phyloP scores from a whole-genome alignment of 2,113 vertebrate genomes.

The Myiozetetes cayanensis region DNA sequence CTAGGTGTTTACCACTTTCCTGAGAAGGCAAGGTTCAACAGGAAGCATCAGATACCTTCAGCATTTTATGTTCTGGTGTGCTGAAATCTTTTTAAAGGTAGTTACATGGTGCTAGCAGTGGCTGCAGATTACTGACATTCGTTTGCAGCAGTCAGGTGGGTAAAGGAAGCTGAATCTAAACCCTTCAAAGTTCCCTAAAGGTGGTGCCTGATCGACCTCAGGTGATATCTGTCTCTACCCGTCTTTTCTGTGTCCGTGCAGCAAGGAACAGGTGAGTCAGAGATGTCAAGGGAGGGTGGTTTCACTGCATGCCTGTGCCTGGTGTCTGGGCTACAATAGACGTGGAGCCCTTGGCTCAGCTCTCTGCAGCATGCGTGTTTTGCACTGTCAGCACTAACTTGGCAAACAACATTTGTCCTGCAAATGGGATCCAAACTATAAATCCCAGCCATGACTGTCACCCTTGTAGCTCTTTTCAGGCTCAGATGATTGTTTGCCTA shows the following conservation, averaged over 20 bases:
- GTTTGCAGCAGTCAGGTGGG: neutral
- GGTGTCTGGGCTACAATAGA: neutral
- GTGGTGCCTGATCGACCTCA: neutral
- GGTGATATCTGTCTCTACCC: neutral
- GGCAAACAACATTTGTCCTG: neutral
- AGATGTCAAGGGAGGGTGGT: neutral
- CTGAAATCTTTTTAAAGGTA: neutral
- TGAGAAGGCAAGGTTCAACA: neutral
- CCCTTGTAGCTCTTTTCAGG: neutral
- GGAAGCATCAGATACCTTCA: neutral
- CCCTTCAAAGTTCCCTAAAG: neutral
- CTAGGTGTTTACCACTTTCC: neutral
- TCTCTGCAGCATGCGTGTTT: accelerated
- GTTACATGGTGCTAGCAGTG: neutral
- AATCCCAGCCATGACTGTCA: neutral
- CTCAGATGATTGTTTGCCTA: neutral
- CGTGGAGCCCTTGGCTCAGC: neutral
- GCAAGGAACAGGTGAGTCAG: neutral
- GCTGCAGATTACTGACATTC: neutral
- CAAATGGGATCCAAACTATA: neutral
- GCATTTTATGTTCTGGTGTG: neutral
- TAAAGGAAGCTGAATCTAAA: neutral
- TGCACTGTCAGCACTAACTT: neutral
- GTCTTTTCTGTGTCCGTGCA: neutral
- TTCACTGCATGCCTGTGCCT: no score